phyloP scores from a whole-genome alignment of 2,113 vertebrate species.

The Aphyosemion australe region DNA sequence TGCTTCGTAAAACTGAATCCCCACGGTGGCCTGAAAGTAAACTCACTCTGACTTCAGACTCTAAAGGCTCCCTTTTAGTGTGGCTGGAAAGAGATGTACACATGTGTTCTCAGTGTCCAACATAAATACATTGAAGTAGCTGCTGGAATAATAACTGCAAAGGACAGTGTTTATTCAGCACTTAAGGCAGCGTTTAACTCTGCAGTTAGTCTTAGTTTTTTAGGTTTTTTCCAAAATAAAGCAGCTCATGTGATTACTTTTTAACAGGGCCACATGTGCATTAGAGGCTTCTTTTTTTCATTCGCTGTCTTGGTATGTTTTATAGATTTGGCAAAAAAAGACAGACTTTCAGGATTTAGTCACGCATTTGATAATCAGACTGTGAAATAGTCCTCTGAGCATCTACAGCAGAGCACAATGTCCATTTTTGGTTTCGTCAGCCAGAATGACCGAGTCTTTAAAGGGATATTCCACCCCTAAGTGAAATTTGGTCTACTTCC shows the following conservation, averaged over 20 bases:
- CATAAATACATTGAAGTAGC: conserved; percentile 67
- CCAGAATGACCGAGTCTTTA: conserved; percentile 21
- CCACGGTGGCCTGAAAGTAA: conserved; percentile 65
- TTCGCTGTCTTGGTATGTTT: conserved; percentile 9
- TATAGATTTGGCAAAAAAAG: conserved; percentile 16
- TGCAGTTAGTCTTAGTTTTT: conserved; percentile 23
- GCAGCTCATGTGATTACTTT: conserved; percentile 9
- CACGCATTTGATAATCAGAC: conserved; percentile 20
- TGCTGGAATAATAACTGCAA: conserved; percentile 53
- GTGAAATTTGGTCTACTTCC: too few relatives aligned
- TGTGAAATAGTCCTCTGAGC: neutral
- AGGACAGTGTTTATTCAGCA: conserved; percentile 60
- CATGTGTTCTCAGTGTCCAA: conserved; percentile 56
- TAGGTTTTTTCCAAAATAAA: conserved; percentile 17
- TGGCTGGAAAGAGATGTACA: conserved; percentile 62
- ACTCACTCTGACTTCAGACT: conserved; percentile 53
- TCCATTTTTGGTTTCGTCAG: conserved; percentile 53
- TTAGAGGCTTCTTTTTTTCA: conserved; percentile 13
- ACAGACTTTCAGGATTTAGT: conserved; percentile 25
- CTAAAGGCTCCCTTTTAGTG: conserved; percentile 27
- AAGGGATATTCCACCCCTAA: too few relatives aligned
- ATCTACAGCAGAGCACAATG: conserved; percentile 20
- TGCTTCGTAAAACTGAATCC: conserved; percentile 67
- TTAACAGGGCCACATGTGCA: conserved; percentile 11
- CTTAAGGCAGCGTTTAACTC: conserved; percentile 39